Base-by-base conservation (phyloP, 2,113 vertebrate species). In the Tringa solitaria region DNA sequence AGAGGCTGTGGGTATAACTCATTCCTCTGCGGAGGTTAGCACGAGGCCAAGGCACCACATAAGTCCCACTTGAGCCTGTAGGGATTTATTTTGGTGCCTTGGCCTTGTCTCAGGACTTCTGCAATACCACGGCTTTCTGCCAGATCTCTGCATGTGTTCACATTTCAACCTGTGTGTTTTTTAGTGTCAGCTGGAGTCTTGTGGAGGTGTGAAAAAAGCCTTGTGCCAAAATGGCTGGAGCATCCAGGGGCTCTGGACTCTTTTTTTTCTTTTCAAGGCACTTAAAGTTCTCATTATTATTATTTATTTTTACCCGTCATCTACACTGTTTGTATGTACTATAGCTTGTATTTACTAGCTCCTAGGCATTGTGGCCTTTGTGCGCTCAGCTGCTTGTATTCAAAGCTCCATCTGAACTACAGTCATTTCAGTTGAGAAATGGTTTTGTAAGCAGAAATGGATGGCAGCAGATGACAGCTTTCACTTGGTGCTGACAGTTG, bases 91-190 rank as follows among this genome's bases (percentile, higher is more conserved):
- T 96, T 3, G 7, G 48, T 79, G 86, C 90, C 94, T 97, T 87
- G 90, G 95, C 88, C 94, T 94, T 92, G 90, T 96, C 95, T 95
- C 70, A 50, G 95, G 86, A 72, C 95, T 97, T 73, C 92, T 92
- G 95, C 89, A 93, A 93, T 89, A 82, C 89, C 45, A 18, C 10
- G 77, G 92, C 86, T 69, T 89, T 79, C 61, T 95, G 91, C 89
- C 87, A 91, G 81, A 27, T 46, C 77, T 53, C 45, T 65, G n/a
- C 77, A 46, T 84, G 46, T 87, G 91, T 79, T 96, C 91, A 9
- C 56, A 89, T 92, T 95, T 89, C 0, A 0, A 87, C 57, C 77
- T 69, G 77, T 92, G 84, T 78, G 86, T 51, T 75, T 92, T 92
- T 95, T 56, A 90, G 92, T 87, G 84, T 96, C 96, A 92, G 80